Percentiles rank a stretch among this genome's conserved stretches.
Conservation (phyloP, 2,888 invertebrate species). For the Pristionchus maxplancki region DNA sequence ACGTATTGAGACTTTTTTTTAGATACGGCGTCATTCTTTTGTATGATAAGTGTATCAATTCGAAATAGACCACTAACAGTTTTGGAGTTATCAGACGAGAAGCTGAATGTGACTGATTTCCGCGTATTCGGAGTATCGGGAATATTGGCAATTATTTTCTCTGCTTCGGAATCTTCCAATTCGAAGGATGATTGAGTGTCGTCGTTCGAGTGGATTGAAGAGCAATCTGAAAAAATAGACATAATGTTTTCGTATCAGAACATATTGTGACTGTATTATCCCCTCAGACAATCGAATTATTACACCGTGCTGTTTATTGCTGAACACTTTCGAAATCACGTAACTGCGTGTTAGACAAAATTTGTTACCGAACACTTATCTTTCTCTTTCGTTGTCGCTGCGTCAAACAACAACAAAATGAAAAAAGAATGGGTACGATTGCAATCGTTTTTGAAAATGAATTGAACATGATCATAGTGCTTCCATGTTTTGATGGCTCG, state of each 20-base stretch:
- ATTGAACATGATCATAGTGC: too few species aligned
- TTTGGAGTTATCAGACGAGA: neutral
- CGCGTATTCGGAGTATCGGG: constrained; percentile 18
- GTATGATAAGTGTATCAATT: neutral
- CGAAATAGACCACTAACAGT: neutral
- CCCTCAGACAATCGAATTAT: too few species aligned
- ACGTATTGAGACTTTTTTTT: too few species aligned
- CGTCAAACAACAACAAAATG: too few species aligned
- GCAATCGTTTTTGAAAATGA: neutral
- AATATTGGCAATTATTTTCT: neutral
- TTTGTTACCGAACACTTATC: neutral
- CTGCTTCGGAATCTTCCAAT: neutral
- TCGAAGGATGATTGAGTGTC: constrained; percentile 21
- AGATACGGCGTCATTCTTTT: neutral
- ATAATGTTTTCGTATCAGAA: neutral
- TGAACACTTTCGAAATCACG: too few species aligned
- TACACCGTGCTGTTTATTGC: too few species aligned
- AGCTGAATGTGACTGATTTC: constrained; percentile 15
- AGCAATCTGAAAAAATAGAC: neutral
- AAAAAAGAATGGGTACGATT: too few species aligned
- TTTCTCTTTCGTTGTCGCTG: neutral
- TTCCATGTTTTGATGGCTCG: too few species aligned
- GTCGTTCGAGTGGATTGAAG: constrained; percentile 12
- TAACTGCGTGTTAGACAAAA: too few species aligned
- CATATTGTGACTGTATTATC: neutral